These are phyloP conservation scores for Pangasius sanitwongsei DNA, from an alignment of 2,797 vertebrate genomes.

Conservation along the genomic window DNA sequence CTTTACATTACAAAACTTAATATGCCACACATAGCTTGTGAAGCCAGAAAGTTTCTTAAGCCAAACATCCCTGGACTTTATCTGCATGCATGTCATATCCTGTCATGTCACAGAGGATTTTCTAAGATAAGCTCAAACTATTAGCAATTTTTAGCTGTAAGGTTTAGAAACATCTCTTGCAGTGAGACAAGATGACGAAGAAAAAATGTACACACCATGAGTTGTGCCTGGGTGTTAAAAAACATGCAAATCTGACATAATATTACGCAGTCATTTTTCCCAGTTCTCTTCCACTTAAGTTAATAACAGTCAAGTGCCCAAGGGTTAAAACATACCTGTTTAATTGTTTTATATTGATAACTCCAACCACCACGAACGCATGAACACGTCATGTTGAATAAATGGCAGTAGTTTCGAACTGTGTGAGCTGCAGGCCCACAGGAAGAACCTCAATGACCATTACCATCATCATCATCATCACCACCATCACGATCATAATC, in stretches of 20 bases:
- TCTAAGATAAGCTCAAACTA: neutral
- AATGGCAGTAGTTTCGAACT: neutral
- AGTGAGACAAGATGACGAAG: no score
- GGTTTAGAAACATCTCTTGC: neutral
- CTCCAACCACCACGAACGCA: neutral
- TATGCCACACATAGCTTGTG: constrained; percentile 19
- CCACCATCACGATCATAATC: neutral
- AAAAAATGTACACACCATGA: neutral
- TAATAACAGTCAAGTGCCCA: neutral
- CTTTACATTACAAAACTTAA: neutral
- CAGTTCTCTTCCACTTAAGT: neutral
- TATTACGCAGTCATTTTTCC: neutral
- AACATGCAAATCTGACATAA: neutral
- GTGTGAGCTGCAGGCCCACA: constrained; percentile 16
- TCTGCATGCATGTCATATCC: neutral
- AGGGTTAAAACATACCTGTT: neutral
- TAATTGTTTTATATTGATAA: neutral
- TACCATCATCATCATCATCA: constrained; percentile 22
- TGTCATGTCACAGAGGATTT: neutral
- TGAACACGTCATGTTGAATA: constrained; percentile 10
- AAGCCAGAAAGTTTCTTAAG: neutral
- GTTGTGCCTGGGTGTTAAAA: neutral
- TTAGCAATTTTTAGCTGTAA: neutral
- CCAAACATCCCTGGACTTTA: neutral
- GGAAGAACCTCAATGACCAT: constrained; percentile 15